Evolutionary conservation across 2,113 vertebrate species (phyloP), one percentile per base, ranked within the genome.

Genomic region (Chaenogobius annularis): DNA sequence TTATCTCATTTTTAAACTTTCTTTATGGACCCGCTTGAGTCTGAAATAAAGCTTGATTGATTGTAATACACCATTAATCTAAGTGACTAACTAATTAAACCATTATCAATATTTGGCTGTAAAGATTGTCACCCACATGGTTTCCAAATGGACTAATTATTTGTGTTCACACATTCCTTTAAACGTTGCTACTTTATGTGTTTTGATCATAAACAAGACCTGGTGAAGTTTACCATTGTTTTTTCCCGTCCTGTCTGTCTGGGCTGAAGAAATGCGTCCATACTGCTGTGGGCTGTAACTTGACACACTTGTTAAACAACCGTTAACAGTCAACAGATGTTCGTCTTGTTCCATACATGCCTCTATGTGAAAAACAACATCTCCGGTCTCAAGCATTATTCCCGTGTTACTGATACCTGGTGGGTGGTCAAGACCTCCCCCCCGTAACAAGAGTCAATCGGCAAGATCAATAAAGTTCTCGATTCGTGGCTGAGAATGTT

Each of bases 381-480:
- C 26, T 62, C 35, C 26, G 10, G 31, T 10, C 14, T 58, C 20
- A 46, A 26, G 12, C 40, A n/a, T 43, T 61, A 40, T 47, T 35
- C 15, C 40, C 9, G n/a, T 37, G 15, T 50, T 61, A 63, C 46
- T 20, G 59, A 67, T 17, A 19, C 22, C 23, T 76, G 50, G 58
- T 3, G 3, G 10, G 5, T 37, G 64, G 68, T 74, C 70, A 22
- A 23, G 43, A 64, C 84, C 50, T 54, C 67, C 70, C 50, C 55
- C 35, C 52, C 69, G 67, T 72, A 73, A 71, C 35, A 59, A 74
- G 37, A 74, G 68, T 7, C 77, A 61, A 76, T 66, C 79, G 80
- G 83, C 75, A 67, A 71, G 66, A 69, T 61, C 56, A 47, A n/a
- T n/a, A n/a, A n/a, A n/a, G n/a, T n/a, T n/a, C n/a, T n/a, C n/a